A percentile compares a stretch with the other conserved stretches of the same genome.
phyloP scores from a whole-genome alignment of 2,797 vertebrate genomes.

The Meda fulgida region DNA sequence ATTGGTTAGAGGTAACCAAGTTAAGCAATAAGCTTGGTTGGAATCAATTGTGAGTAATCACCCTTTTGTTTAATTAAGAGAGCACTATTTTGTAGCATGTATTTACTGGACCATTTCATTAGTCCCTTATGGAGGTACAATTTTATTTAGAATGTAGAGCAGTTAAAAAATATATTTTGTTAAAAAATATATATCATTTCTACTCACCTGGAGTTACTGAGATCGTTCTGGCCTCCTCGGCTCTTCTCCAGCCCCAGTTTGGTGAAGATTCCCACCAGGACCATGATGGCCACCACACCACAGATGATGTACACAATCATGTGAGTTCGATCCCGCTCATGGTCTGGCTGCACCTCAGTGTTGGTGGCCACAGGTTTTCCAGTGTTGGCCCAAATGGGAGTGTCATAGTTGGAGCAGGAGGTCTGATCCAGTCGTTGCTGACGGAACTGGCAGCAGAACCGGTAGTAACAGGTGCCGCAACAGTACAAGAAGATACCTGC shows the following conservation, averaged over 20 bases:
- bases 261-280: slow-evolving; percentile 93
- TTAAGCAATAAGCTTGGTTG: neutral
- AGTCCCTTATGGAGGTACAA: neutral
- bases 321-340: slow-evolving; percentile 89
- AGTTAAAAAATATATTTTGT: neutral
- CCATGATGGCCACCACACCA: slow-evolving; percentile 95
- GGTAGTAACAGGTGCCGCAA: slow-evolving; percentile 97
- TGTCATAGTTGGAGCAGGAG: slow-evolving; percentile 97
- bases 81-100: neutral
- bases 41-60: neutral
- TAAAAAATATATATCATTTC: neutral
- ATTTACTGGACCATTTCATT: neutral
- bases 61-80: neutral
- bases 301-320: slow-evolving; percentile 98
- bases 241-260: slow-evolving; percentile 93
- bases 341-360: slow-evolving; percentile 83
- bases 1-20: neutral
- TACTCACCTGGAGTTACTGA: slow-evolving; percentile 83
- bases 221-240: slow-evolving; percentile 78
- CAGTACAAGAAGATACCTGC: slow-evolving; percentile 92
- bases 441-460: slow-evolving; percentile 97
- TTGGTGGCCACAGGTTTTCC: slow-evolving; percentile 87
- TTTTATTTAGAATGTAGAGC: neutral
- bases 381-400: slow-evolving; percentile 96
- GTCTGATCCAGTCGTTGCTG: slow-evolving; percentile 92